Base-by-base conservation (phyloP, 2,888 invertebrate species). In the Gymnoscelis rufifasciata region DNA sequence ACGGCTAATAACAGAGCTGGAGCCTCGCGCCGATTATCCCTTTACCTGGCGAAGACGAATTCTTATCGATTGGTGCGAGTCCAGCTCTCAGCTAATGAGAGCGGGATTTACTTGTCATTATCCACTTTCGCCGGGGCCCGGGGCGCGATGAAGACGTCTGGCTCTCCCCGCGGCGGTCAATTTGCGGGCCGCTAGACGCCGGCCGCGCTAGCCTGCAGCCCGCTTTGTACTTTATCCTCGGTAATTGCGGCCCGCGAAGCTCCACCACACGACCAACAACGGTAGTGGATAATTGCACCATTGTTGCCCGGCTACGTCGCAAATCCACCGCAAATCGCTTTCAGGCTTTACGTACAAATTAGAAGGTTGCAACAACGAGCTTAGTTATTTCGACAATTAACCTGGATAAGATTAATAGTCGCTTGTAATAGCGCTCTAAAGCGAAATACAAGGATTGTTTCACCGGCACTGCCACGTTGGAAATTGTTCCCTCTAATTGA, bases 21-120 rank as follows among this genome's bases (percentile, higher is more conserved):
- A 67, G 66, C 68, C 68, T 72, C 64, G 74, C 73, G 70, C 68
- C 82, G 84, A 84, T 88, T 86, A 86, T 86, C 82, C 83, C 79
- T 83, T 83, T 83, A 78, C 80, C 68, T 63, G 68, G 71, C 72
- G 72, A 79, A 81, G 81, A 81, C 81, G 83, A 78, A 84, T 82
- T 79, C 74, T 79, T 78, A 83, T 83, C 83, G 83, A 83, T 79
- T 74, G 77, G 56, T 63, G 74, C 82, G 79, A 79, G 71, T 78
- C 71, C 78, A 72, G 77, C 71, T 75, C 79, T 73, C 74, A 68
- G 74, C 79, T 88, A 88, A 88, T 87, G 87, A 88, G 84, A 68
- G 77, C 75, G 62, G 80, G 78, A 78, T 87, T 83, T 76, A 78
- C 79, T 80, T 81, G 77, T 84, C 78, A 88, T 88, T 87, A 86